Evolutionary conservation across 2,113 vertebrate species (phyloP).

Genomic region (Pitta sordida): DNA sequence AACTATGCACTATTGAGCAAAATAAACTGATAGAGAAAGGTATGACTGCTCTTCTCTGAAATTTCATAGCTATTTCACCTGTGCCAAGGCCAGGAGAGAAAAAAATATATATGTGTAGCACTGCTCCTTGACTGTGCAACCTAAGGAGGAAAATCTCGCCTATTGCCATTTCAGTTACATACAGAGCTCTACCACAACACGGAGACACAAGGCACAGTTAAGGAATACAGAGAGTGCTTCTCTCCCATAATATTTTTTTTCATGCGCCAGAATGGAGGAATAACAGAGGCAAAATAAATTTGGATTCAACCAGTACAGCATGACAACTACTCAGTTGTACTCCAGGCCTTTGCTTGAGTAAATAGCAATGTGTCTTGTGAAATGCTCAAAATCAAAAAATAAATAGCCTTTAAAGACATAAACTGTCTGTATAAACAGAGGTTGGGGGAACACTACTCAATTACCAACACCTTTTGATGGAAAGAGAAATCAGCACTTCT

Average conservation of each 20-base stretch:
- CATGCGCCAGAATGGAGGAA: background rate
- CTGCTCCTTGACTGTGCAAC: background rate
- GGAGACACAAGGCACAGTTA: background rate
- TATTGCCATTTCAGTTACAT: background rate
- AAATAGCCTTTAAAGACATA: slow-evolving; percentile 51
- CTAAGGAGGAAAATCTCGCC: background rate
- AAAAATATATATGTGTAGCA: background rate
- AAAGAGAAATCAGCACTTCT: background rate
- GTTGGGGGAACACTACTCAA: background rate
- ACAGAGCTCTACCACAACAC: background rate
- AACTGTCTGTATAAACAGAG: slow-evolving; percentile 43
- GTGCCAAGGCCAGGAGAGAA: background rate
- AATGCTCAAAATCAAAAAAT: slow-evolving; percentile 47
- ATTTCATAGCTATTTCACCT: background rate
- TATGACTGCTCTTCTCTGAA: background rate
- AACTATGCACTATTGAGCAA: background rate
- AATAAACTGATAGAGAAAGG: background rate
- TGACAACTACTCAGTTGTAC: slow-evolving; percentile 31
- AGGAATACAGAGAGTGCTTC: background rate
- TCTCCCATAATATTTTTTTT: background rate
- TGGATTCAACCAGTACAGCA: background rate
- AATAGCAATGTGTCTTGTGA: slow-evolving; percentile 41
- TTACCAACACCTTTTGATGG: background rate
- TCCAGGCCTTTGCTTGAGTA: slow-evolving; percentile 23
- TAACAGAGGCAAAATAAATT: slow-evolving; percentile 9